Base-by-base conservation (phyloP, 2,113 vertebrate species). In the Gobio gobio region DNA sequence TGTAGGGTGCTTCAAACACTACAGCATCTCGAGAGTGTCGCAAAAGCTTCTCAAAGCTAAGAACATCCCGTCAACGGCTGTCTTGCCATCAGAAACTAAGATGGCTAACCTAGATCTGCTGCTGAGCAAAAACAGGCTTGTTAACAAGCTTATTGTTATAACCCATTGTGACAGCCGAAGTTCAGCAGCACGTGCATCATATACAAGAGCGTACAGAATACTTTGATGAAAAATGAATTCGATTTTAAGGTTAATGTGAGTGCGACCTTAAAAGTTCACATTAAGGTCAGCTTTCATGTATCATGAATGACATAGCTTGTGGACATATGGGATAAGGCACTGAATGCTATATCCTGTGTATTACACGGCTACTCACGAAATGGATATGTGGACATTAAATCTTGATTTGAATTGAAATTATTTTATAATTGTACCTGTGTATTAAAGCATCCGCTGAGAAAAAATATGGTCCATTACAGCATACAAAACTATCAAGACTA, bases 71-170 rank as follows among this genome's bases (percentile, higher is more conserved):
- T 77, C 58, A 13, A 12, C 58, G 5, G 51, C 78, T 2, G 36
- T 63, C 58, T 61, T 47, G 40, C 14, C 33, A 79, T 63, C 33
- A 63, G 40, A 47, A 79, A n/a, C 5, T 10, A 78, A 78, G 59
- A 80, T 10, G n/a, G 40, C 40, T 80, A 80, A 80, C 78, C 78
- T 66, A 80, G 78, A 80, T 80, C 24, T 49, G n/a, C 24, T 49
- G n/a, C 8, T 12, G 40, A 64, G 78, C n/a, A 63, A 80, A 80
- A 66, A 18, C 59, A 43, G 20, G 56, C 22, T 18, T 16, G 59
- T 26, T 64, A 63, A 63, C 78, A 79, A 63, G 78, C 78, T 63
- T 47, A 80, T 64, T 63, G 78, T 80, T 26, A 63, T 64, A 80
- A 73, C 36, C 54, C 68, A 72, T 1, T 10, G 72, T 68, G 83